Evolutionary conservation across 2,888 invertebrate genomes (phyloP).

Genomic region (Ennomos quercinarius): DNA sequence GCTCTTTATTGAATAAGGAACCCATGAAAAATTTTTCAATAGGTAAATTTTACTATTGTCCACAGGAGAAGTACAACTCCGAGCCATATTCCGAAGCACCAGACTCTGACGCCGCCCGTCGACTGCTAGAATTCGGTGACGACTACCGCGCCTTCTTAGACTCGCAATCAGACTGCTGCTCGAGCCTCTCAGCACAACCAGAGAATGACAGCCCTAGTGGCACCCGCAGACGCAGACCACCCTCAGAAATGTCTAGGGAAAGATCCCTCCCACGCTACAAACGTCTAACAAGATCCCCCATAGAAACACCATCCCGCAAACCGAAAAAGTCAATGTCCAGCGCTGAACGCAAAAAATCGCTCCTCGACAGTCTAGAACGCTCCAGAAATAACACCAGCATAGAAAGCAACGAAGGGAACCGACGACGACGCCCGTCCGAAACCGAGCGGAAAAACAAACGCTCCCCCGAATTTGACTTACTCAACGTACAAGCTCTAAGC

Average conservation of each 20-base stretch:
- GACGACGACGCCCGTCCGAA: slow-evolving; percentile 73
- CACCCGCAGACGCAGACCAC: slow-evolving; percentile 71
- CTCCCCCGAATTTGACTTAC: slow-evolving; percentile 77
- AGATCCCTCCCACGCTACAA: slow-evolving; percentile 71
- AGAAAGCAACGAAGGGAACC: slow-evolving; percentile 75
- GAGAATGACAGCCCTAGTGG: slow-evolving; percentile 74
- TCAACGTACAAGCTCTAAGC: slow-evolving; percentile 73
- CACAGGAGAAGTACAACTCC: slow-evolving; percentile 95
- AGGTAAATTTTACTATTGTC: slow-evolving; percentile 38
- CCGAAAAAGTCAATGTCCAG: slow-evolving; percentile 82
- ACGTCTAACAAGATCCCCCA: slow-evolving; percentile 70
- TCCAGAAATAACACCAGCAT: slow-evolving; percentile 80
- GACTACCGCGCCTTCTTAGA: slow-evolving; percentile 96
- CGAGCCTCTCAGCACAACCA: slow-evolving; percentile 89
- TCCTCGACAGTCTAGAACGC: slow-evolving; percentile 78
- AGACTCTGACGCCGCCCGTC: slow-evolving; percentile 93
- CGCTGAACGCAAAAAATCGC: slow-evolving; percentile 78
- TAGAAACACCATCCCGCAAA: slow-evolving; percentile 72
- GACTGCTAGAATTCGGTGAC: slow-evolving; percentile 94
- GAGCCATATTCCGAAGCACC: slow-evolving; percentile 95
- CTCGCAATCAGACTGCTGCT: slow-evolving; percentile 95
- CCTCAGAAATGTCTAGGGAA: slow-evolving; percentile 69
- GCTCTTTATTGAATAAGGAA: no score
- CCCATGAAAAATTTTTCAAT: no score
- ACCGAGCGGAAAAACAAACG: slow-evolving; percentile 74